Evolutionary conservation across 2,797 vertebrate genomes (phyloP), one percentile per base, ranked within the genome.

Genomic region (Sylvilagus floridanus): DNA sequence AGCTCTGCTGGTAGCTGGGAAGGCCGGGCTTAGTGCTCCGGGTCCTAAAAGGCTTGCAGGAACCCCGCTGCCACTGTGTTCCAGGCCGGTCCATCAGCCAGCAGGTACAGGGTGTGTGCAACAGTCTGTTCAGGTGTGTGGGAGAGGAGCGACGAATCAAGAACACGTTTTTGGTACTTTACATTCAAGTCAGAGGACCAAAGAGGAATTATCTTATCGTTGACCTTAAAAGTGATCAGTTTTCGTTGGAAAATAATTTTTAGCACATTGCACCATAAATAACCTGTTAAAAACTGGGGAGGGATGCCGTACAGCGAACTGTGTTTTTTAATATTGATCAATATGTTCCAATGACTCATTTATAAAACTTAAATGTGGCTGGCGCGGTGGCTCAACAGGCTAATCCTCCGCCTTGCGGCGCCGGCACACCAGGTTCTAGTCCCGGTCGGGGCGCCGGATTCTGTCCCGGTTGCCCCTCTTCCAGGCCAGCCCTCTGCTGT

Each of bases 161-260:
- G 42, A 47, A 47, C 24, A 62, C 26, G 28, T 7, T 88, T 88
- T 73, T 50, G 87, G 65, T 42, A 65, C 4, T 54, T 85, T 50
- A 76, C 42, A 66, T 78, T 78, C 12, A 92, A 90, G 52, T 63
- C 54, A 88, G 54, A 79, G 68, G n/a, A 52, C 73, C 83, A 78
- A 50, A 81, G 54, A 88, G 35, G 17, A 35, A 12, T 2, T 11
- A 52, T 88, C 81, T 86, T 65, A 95, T 81, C 5, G 24, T n/a
- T 42, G 73, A 62, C 21, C 37, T 91, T 95, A 83, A 68, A 82
- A 92, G 68, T 60, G 14, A 78, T 76, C 37, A 71, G 57, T 26
- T 47, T 89, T 69, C 76, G 69, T 35, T 79, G 28, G 93, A 79
- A 84, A 91, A 93, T 84, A 88, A 69, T 85, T 86, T 79, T 54